phyloP scores from a whole-genome alignment of 2,113 vertebrate genomes.

The Charadrius vociferus region DNA sequence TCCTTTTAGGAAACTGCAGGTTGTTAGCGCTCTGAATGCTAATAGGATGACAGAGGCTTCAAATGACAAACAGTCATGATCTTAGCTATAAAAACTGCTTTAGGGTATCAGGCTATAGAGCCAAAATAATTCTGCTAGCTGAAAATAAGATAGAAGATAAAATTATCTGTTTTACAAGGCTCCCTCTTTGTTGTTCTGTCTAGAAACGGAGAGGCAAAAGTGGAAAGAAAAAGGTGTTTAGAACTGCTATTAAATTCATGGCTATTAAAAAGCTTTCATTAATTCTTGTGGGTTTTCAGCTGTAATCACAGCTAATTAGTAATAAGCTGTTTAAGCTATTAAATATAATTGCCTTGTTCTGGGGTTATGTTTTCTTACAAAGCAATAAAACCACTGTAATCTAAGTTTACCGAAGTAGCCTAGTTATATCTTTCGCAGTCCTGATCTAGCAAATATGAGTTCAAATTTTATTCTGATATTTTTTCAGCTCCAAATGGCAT shows the following conservation, averaged over 20 bases:
- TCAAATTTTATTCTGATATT: neutral
- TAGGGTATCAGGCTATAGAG: neutral
- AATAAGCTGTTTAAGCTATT: conserved; percentile 29
- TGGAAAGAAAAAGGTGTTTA: neutral
- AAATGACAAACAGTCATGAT: neutral
- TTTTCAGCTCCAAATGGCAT: neutral
- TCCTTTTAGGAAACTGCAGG: neutral
- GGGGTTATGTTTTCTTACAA: neutral
- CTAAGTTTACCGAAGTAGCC: neutral
- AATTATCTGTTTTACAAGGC: neutral
- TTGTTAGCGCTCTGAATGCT: neutral
- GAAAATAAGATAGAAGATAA: neutral
- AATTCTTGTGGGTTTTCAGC: conserved; percentile 3
- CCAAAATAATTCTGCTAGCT: neutral
- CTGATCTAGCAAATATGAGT: neutral
- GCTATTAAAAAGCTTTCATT: conserved; percentile 8
- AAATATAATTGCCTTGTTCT: conserved; percentile 6
- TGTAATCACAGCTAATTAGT: conserved; percentile 17
- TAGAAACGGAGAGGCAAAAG: neutral
- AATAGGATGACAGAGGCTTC: neutral
- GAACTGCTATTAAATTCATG: neutral
- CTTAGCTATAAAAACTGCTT: neutral
- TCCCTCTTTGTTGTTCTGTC: neutral
- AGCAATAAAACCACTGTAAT: neutral
- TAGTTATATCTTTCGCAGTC: neutral